phyloP scores from a whole-genome alignment of 2,113 vertebrate species.

The Pseudopodoces humilis region DNA sequence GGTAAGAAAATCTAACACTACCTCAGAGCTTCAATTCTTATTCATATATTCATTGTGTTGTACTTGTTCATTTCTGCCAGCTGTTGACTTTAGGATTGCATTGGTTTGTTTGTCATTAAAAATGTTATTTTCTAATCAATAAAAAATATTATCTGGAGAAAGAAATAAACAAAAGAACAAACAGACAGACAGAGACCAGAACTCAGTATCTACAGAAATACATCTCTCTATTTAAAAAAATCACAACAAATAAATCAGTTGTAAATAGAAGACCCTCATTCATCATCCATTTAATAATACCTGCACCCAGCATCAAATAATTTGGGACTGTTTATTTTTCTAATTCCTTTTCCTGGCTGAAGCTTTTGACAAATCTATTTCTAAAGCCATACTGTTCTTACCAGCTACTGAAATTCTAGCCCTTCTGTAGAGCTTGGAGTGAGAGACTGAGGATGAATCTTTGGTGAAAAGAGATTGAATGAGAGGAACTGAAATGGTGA shows the following conservation, averaged over 20 bases:
- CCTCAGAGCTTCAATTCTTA: neutral
- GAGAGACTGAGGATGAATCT: neutral
- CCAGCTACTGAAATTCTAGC: neutral
- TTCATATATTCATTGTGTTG: conserved; percentile 58
- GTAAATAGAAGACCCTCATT: neutral
- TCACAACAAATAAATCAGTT: neutral
- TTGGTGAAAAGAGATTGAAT: neutral
- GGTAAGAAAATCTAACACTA: neutral
- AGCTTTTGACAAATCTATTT: neutral
- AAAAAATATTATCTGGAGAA: conserved; percentile 39
- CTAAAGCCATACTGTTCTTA: neutral
- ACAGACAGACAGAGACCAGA: neutral
- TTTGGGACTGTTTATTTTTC: neutral
- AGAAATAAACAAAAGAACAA: conserved; percentile 28
- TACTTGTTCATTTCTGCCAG: conserved; percentile 37
- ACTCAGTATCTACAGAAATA: neutral
- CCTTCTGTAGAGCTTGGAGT: neutral
- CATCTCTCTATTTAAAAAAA: neutral
- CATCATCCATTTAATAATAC: neutral
- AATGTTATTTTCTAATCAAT: conserved; percentile 55
- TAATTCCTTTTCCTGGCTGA: neutral
- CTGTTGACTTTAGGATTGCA: conserved; percentile 56
- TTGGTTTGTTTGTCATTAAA: conserved; percentile 57
- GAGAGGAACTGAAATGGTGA: neutral
- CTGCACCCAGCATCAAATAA: neutral